Evolutionary conservation across 92 coral and sea anemone species (phyloP), one percentile per base, ranked within the genome.

Genomic region (Parazoanthus atlanticus): DNA sequence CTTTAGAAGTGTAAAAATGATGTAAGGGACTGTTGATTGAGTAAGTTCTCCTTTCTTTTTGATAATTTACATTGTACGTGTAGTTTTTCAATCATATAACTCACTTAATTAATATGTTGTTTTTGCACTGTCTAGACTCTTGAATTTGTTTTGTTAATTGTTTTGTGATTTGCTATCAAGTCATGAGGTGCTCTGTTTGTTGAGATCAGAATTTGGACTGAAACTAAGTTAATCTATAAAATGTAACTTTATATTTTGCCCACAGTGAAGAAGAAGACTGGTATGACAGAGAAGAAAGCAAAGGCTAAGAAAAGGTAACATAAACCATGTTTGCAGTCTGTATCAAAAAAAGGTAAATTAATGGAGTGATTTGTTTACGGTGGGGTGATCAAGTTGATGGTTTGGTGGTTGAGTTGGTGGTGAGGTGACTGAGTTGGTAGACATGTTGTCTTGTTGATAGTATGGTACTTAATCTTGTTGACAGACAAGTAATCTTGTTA

Each of bases 291-390:
- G 43, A 75, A 75, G 26, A 75, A 75, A 36, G 28, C 52, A 21
- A 75, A 36, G 79, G 15, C 79, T 12, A 75, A 75, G 29, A 75
- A 75, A 75, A 75, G 79, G 79, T 75, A 73, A 73, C 0, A 1
- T 12, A 11, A 52, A 52, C 58, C 19, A 52, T 52, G 3, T 11
- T 15, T 52, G 19, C 3, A 52, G 19, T 52, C 17, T 52, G 19
- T 15, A 52, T 12, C n/a, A n/a, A 2, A 15, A 15, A 52, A 52
- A 52, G 19, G 58, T 52, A 49, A 12, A 49, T 49, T 49, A 10
- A 13, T 16, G 56, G 3, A 2, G 56, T 49, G 56, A 49, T 19
- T 43, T 12, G 58, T 52, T 52, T 2, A 0, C 11, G 58, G 19
- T 52, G 58, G 58, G 58, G 58, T 52, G 58, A 52, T 52, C 19